These are phyloP conservation scores for Cryptoleucopteryx plumbea DNA, from an alignment of 2,113 vertebrate genomes.

Conservation along the genomic window DNA sequence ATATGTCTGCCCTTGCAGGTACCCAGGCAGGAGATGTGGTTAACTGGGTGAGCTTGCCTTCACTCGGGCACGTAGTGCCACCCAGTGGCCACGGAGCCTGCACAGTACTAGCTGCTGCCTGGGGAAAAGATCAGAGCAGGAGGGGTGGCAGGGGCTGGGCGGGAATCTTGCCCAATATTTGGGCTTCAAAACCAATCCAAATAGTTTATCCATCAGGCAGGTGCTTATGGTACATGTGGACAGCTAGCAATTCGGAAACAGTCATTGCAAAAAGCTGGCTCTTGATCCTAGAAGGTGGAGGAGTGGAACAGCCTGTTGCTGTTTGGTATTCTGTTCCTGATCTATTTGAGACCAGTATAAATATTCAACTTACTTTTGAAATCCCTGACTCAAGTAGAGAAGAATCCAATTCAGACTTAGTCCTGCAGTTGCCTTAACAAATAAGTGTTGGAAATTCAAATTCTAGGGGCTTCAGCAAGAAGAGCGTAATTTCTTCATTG, in stretches of 20 bases:
- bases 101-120: background rate
- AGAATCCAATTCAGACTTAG: background rate
- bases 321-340: background rate
- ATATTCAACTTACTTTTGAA: background rate
- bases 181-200: background rate
- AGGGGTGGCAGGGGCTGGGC: background rate
- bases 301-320: background rate
- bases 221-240: background rate
- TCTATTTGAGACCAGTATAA: background rate
- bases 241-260: background rate
- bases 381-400: background rate
- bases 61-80: background rate
- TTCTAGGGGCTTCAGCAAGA: background rate
- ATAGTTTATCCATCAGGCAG: background rate
- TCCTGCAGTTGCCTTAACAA: background rate
- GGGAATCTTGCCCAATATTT: background rate
- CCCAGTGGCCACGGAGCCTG: background rate
- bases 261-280: background rate
- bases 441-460: background rate
- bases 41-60: background rate
- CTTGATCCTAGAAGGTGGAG: background rate
- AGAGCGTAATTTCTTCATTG: background rate
- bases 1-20: background rate
- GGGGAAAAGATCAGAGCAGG: background rate
- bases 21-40: background rate